Evolutionary conservation across 2,888 invertebrate genomes (phyloP).

Genomic region (Seira ritae): DNA sequence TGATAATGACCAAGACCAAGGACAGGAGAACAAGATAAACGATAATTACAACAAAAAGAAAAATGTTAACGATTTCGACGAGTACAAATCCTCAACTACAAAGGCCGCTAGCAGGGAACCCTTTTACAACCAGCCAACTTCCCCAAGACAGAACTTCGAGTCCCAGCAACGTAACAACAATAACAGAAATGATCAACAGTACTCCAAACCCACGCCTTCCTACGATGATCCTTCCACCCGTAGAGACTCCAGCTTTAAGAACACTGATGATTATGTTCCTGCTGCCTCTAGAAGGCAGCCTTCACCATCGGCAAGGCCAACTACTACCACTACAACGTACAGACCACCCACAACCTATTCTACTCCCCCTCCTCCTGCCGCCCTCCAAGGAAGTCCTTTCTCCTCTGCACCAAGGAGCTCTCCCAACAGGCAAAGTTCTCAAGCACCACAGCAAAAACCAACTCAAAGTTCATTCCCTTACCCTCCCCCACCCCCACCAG

Average conservation of each 20-base stretch:
- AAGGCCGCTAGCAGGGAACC: conserved; percentile 42
- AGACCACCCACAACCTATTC: conserved; percentile 30
- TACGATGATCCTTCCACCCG: conserved; percentile 35
- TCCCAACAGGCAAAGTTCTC: conserved; percentile 21
- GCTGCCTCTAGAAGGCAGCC: conserved; percentile 39
- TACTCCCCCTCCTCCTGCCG: conserved; percentile 40
- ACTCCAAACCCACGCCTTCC: conserved; percentile 28
- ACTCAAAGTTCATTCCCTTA: background rate
- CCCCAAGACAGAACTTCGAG: conserved; percentile 27
- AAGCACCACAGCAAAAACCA: background rate
- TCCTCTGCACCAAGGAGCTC: conserved; percentile 11
- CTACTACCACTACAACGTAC: conserved; percentile 44
- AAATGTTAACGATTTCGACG: conserved; percentile 20
- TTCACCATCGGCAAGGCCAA: conserved; percentile 33
- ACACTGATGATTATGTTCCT: conserved; percentile 24
- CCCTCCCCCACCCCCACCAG: conserved; percentile 24
- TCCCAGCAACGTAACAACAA: conserved; percentile 19
- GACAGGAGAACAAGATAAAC: conserved; percentile 19
- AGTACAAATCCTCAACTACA: conserved; percentile 25
- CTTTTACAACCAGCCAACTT: conserved; percentile 29
- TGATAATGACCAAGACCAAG: conserved; percentile 42
- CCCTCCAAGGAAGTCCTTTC: conserved; percentile 41
- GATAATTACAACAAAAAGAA: conserved; percentile 22
- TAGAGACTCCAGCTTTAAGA: conserved; percentile 23
- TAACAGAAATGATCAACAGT: conserved; percentile 30